Evolutionary conservation across 2,113 vertebrate genomes (phyloP), one percentile per base, ranked within the genome.

Genomic region (Cottus gobio): DNA sequence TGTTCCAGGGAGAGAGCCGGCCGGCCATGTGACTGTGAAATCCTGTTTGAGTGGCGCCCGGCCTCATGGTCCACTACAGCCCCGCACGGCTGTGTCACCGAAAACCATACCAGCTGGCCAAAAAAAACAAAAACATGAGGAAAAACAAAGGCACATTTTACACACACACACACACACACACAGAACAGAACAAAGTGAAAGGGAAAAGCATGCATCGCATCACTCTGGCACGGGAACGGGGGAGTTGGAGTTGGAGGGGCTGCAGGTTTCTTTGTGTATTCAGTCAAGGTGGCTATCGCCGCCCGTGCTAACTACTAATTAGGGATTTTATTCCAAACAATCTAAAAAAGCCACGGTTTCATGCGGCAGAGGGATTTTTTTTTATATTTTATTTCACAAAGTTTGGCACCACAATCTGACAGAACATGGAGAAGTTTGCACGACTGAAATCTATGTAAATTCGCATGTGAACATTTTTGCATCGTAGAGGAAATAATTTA

Each of bases 11-110:
- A 88, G 86, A 83, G 74, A 89, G 62, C 44, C 44, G 65, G 74
- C 87, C 72, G 69, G 73, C 79, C 90, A 87, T 86, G 88, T 70
- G 84, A 71, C 81, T 89, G 86, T 88, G 90, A 91, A 91, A 91
- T 91, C 87, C 87, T 78, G 86, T 90, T 90, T 90, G 87, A 90
- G 82, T 75, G 70, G 85, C 56, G 69, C 80, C 83, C 84, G 83
- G 75, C 62, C 82, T 86, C 83, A 84, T 69, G 83, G 87, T 87
- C 84, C 83, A 74, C 83, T 76, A 48, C 72, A 26, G 64, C 34
- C 34, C n/a, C n/a, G n/a, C n/a, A n/a, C n/a, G n/a, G n/a, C n/a
- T n/a, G n/a, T n/a, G n/a, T n/a, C n/a, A n/a, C n/a, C n/a, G n/a
- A n/a, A n/a, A n/a, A n/a, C n/a, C n/a, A n/a, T n/a, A n/a, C 79